Evolutionary conservation across 1,140 invertebrate genomes (phyloP).

Genomic region (Rhopalosiphum maidis): DNA sequence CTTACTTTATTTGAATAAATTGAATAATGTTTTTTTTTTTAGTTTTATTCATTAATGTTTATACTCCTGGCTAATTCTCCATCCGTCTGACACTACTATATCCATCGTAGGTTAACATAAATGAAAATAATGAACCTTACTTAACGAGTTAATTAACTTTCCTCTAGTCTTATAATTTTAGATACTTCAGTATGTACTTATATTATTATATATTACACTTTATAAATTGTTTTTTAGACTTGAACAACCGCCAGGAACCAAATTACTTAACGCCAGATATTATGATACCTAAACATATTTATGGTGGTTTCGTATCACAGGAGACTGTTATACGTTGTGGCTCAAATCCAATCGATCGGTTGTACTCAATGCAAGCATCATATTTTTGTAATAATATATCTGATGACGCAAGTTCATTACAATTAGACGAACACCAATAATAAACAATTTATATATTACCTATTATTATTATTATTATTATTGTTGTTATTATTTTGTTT

Average conservation of each 20-base stretch:
- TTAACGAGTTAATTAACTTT: background rate
- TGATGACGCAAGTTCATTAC: constrained; percentile 40
- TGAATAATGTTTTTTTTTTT: background rate
- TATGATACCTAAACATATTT: constrained; percentile 44
- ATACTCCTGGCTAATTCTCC: background rate
- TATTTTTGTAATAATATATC: constrained; percentile 70
- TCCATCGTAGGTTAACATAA: background rate
- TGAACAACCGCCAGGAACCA: constrained; percentile 35
- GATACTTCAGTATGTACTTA: background rate
- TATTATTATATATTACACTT: background rate
- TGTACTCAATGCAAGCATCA: constrained; percentile 72
- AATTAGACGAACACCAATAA: constrained; percentile 41
- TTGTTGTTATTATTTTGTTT: background rate
- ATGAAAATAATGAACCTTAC: background rate
- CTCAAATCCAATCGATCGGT: constrained; percentile 69
- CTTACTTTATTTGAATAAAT: background rate
- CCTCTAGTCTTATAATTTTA: background rate
- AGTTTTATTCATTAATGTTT: background rate
- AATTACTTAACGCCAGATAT: constrained; percentile 32
- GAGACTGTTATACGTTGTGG: constrained; percentile 51
- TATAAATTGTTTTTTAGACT: constrained; percentile 10
- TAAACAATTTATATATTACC: background rate
- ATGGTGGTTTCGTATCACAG: constrained; percentile 48
- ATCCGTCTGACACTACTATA: background rate
- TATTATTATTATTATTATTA: background rate